phyloP scores from a whole-genome alignment of 2,113 vertebrate species.

The Ciconia maguari region DNA sequence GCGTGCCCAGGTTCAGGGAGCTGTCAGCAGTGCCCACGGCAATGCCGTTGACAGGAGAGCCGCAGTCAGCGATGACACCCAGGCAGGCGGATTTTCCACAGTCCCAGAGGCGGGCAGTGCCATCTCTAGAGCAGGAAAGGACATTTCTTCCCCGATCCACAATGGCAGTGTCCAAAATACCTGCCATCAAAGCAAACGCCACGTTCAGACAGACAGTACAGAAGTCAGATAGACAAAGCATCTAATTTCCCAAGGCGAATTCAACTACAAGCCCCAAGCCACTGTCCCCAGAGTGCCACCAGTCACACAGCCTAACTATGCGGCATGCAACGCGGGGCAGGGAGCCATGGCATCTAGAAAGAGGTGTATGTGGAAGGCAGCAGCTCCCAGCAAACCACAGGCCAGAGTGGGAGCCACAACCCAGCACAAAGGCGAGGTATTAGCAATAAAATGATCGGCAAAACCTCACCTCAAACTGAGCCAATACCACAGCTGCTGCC shows the following conservation, averaged over 20 bases:
- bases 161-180: conserved; percentile 78
- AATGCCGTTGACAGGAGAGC: conserved; percentile 71
- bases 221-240: background rate
- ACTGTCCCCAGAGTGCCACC: background rate
- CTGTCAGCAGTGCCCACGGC: conserved; percentile 63
- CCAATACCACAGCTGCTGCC: fast-evolving
- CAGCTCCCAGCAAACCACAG: background rate
- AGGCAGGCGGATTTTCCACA: conserved; percentile 76
- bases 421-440: background rate
- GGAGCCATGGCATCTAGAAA: background rate
- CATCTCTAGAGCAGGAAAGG: conserved; percentile 76
- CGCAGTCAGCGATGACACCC: conserved; percentile 68
- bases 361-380: background rate
- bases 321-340: fast-evolving
- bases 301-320: background rate
- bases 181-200: conserved; percentile 11
- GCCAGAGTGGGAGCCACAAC: fast-evolving
- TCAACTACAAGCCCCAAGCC: background rate
- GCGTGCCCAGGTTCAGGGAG: conserved; percentile 70
- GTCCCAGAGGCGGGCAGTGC: conserved; percentile 79
- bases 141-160: conserved; percentile 79
- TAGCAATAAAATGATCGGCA: background rate
- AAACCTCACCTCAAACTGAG: background rate
- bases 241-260: background rate
- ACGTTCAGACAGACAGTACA: fast-evolving